Percentiles rank a stretch among this genome's conserved stretches.
Conservation (phyloP, 2,797 vertebrate genomes). For the Vultur gryphus region DNA sequence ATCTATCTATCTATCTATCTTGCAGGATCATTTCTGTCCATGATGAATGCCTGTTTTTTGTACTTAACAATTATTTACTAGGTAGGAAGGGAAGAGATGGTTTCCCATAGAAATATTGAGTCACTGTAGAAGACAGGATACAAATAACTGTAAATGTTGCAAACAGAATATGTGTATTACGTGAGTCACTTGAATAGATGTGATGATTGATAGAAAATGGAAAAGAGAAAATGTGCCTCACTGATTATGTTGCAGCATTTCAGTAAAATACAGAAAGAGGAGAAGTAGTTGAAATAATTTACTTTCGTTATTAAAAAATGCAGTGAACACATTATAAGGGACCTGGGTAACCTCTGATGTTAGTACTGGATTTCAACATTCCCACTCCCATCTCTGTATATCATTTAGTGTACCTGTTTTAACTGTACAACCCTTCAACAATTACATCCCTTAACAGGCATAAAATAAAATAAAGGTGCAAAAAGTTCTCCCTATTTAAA, state of each 20-base stretch:
- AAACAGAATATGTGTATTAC: neutral
- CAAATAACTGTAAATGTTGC: constrained; percentile 25
- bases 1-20: neutral
- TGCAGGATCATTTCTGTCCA: neutral
- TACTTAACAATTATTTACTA: constrained; percentile 17
- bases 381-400: neutral
- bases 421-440: neutral
- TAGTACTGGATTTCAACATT: neutral
- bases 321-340: neutral
- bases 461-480: neutral
- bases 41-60: neutral
- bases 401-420: neutral
- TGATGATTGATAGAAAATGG: neutral
- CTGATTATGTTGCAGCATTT: neutral
- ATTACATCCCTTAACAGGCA: neutral
- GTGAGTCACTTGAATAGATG: constrained; percentile 2
- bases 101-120: constrained; percentile 7
- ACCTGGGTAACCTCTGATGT: neutral
- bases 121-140: neutral
- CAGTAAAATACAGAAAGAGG: neutral
- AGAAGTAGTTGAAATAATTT: neutral
- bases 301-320: neutral
- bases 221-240: neutral
- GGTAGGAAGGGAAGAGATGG: neutral
- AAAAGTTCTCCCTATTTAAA: neutral